phyloP scores from a whole-genome alignment of 2,797 vertebrate species.

The Chiroxiphia lanceolata region DNA sequence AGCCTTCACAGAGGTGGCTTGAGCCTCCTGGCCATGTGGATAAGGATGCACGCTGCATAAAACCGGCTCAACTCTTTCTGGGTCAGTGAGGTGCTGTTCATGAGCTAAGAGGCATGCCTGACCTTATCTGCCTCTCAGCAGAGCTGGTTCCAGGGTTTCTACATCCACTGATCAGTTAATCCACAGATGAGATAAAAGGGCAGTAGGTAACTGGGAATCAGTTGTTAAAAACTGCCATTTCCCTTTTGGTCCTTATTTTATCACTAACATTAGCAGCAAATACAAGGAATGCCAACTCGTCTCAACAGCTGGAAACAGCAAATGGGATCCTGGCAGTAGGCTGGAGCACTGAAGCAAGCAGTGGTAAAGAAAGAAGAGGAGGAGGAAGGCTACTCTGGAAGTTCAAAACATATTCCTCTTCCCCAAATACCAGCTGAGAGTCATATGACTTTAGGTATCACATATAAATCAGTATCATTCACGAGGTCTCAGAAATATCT shows the following conservation, averaged over 20 bases:
- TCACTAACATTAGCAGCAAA: background rate
- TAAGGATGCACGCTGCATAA: constrained; percentile 10
- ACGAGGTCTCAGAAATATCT: background rate
- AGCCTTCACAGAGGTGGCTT: background rate
- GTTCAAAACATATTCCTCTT: background rate
- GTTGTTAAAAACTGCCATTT: background rate
- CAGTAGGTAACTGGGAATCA: background rate
- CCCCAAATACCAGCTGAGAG: background rate
- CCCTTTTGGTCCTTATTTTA: background rate
- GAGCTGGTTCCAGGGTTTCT: background rate
- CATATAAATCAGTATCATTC: background rate
- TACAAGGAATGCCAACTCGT: background rate
- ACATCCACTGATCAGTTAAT: constrained; percentile 16
- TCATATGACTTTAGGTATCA: background rate
- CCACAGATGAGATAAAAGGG: constrained; percentile 4
- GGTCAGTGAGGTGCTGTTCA: constrained; percentile 29
- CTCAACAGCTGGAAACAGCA: constrained; percentile 10
- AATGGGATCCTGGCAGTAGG: background rate
- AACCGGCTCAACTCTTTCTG: constrained; percentile 11
- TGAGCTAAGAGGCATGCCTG: constrained; percentile 27
- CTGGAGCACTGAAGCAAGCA: background rate
- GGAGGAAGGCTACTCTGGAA: background rate
- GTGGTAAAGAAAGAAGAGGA: background rate
- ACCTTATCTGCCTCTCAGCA: constrained; percentile 37
- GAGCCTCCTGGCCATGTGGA: constrained; percentile 11